Evolutionary conservation across 2,113 vertebrate genomes (phyloP).

Genomic region (Gopherus evgoodei): DNA sequence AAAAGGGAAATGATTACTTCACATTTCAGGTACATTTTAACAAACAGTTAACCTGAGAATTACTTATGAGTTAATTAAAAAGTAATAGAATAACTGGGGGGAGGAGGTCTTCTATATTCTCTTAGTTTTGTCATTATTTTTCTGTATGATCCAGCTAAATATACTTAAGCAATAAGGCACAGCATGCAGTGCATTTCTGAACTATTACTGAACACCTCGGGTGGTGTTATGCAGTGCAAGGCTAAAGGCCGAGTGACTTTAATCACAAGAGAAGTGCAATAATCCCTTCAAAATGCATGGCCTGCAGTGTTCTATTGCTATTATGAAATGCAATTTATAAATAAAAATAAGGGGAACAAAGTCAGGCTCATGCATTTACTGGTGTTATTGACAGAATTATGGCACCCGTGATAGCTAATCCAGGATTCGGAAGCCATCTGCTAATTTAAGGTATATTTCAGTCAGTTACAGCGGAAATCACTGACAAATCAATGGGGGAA

Average conservation of each 20-base stretch:
- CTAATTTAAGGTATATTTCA: conserved; percentile 43
- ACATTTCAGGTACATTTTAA: neutral
- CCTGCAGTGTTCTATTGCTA: conserved; percentile 65
- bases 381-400: conserved; percentile 50
- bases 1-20: neutral
- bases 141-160: conserved; percentile 47
- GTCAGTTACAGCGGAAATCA: conserved; percentile 35
- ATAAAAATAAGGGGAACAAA: conserved; percentile 68
- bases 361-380: conserved; percentile 25
- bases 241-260: conserved; percentile 61
- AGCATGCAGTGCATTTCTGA: conserved; percentile 49
- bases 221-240: conserved; percentile 33
- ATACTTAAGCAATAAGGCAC: conserved; percentile 44
- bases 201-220: conserved; percentile 29
- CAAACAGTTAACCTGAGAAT: conserved; percentile 1
- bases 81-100: neutral
- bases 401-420: conserved; percentile 52
- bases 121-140: conserved; percentile 31
- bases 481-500: conserved; percentile 13
- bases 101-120: neutral
- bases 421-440: conserved; percentile 28
- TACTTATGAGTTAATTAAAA: conserved; percentile 25
- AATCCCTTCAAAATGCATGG: conserved; percentile 49
- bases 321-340: conserved; percentile 73
- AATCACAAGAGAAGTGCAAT: conserved; percentile 61